Evolutionary conservation across 2,888 invertebrate genomes (phyloP), one percentile per base, ranked within the genome.

Genomic region (Ectobius pallidus): DNA sequence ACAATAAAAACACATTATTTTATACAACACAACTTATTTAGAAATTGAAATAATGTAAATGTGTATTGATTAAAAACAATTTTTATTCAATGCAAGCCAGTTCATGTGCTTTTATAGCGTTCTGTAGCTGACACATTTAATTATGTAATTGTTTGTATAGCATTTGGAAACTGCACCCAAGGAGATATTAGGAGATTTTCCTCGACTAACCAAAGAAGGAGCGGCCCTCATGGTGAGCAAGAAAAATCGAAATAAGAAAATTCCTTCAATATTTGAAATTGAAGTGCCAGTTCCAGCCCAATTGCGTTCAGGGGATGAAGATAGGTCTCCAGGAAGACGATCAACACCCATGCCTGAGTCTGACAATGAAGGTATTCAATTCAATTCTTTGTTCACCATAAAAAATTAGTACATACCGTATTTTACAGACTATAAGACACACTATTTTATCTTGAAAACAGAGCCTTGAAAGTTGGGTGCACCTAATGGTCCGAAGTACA

Each of bases 91-190:
- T n/a, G n/a, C n/a, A n/a, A n/a, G n/a, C n/a, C n/a, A n/a, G n/a
- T n/a, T n/a, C n/a, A n/a, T n/a, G n/a, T n/a, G n/a, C n/a, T n/a
- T n/a, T n/a, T n/a, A n/a, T n/a, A n/a, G n/a, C n/a, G n/a, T n/a
- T n/a, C n/a, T n/a, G n/a, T n/a, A n/a, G n/a, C 34, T 34, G 34
- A 34, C 7, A 11, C 34, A 34, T 34, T 34, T 7, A 34, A 7
- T 34, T 34, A 11, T 7, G 11, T 6, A 7, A 34, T 7, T 34
- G 11, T 34, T 34, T 34, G 82, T 86, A 75, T 86, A 90, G 86
- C 95, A 95, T 82, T 90, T 95, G 81, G 95, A 95, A 84, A 93
- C 94, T 0, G 95, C 95, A 0, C 95, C 95, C 1, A 94, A 95
- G 82, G 95, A 95, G 83, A 94, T 95, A 79, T 86, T 95, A 70